Evolutionary conservation across 2,888 invertebrate genomes (phyloP).

Genomic region (Lepetodrilus schrolli): DNA sequence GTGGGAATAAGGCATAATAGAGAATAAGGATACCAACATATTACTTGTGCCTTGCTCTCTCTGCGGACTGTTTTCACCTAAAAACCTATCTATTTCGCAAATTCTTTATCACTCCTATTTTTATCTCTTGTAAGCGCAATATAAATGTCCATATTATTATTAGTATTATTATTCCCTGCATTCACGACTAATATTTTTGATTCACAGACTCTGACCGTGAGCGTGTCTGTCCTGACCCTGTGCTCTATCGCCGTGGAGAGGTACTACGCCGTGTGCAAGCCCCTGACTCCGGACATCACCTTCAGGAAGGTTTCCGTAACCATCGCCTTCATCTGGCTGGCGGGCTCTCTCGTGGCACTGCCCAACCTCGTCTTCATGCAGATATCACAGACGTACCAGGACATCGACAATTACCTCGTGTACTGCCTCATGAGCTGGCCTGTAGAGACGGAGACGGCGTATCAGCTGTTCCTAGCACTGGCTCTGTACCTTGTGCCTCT

Average conservation of each 20-base stretch:
- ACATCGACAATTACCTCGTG: conserved; percentile 38
- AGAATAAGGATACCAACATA: too few relatives aligned
- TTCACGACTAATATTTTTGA: too few relatives aligned
- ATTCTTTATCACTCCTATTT: not conserved
- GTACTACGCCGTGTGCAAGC: conserved; percentile 47
- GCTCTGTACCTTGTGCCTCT: conserved; percentile 44
- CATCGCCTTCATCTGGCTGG: conserved; percentile 42
- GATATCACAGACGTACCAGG: conserved; percentile 32
- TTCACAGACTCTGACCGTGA: conserved; percentile 41
- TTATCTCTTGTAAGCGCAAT: not conserved
- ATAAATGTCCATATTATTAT: too few relatives aligned
- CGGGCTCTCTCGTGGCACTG: conserved; percentile 38
- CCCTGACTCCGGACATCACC: conserved; percentile 42
- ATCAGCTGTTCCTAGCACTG: conserved; percentile 38
- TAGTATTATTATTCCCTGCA: not conserved
- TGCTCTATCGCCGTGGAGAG: conserved; percentile 47
- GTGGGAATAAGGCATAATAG: too few relatives aligned
- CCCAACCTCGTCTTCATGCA: conserved; percentile 41
- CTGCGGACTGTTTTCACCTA: not conserved
- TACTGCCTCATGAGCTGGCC: conserved; percentile 33
- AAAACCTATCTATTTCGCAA: too few relatives aligned
- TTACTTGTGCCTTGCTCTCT: too few relatives aligned
- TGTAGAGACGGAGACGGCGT: conserved; percentile 29
- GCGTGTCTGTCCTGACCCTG: conserved; percentile 45
- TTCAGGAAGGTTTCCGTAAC: conserved; percentile 41